Evolutionary conservation across 2,797 vertebrate genomes (phyloP).

Genomic region (Pterois miles): DNA sequence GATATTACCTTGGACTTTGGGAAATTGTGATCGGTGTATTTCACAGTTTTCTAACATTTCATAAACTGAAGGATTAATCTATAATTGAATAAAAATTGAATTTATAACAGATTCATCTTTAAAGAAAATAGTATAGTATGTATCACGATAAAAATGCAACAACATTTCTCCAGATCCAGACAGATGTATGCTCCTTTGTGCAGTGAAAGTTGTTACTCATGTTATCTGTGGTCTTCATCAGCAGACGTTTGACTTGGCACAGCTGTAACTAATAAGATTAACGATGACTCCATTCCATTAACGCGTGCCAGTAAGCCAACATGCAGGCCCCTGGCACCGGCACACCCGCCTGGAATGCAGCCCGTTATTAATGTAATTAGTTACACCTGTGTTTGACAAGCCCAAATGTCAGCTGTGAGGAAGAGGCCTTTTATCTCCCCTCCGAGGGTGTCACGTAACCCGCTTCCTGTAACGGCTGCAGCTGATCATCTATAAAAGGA

Average conservation of each 20-base stretch:
- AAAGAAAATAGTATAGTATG: background rate
- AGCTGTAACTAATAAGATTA: conserved; percentile 40
- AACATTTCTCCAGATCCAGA: background rate
- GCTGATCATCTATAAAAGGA: conserved; percentile 38
- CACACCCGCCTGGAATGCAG: conserved; percentile 20
- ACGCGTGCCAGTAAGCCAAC: conserved; percentile 2
- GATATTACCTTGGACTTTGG: background rate
- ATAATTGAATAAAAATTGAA: background rate
- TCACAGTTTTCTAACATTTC: background rate
- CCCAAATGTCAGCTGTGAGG: conserved; percentile 27
- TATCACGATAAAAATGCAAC: background rate
- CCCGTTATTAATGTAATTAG: conserved; percentile 44
- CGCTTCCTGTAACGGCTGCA: conserved; percentile 38
- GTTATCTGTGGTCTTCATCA: background rate
- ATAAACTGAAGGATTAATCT: background rate
- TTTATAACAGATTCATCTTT: background rate
- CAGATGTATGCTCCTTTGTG: background rate
- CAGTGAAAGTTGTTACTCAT: background rate
- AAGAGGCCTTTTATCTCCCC: conserved; percentile 10
- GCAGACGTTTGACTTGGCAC: conserved; percentile 25
- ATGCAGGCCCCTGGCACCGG: background rate
- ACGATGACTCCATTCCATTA: background rate
- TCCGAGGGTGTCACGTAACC: conserved; percentile 5
- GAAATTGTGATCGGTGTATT: background rate
- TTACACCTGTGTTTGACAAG: conserved; percentile 44